phyloP scores from a whole-genome alignment of 2,888 invertebrate genomes.

The Oligia latruncula region DNA sequence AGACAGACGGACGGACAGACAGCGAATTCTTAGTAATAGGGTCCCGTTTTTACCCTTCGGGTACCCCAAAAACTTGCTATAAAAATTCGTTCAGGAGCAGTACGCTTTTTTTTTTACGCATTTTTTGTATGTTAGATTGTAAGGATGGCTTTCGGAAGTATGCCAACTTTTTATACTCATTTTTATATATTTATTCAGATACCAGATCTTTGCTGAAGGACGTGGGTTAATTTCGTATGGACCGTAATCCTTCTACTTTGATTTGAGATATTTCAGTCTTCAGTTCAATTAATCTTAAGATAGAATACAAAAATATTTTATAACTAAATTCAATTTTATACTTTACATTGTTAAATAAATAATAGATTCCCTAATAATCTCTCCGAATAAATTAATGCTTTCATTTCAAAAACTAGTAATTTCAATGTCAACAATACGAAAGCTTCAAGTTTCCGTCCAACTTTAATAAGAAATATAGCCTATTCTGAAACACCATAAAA shows the following conservation, averaged over 20 bases:
- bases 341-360: background rate
- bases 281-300: background rate
- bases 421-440: constrained; percentile 43
- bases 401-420: constrained; percentile 51
- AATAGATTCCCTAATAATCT: constrained; percentile 12
- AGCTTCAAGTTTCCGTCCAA: constrained; percentile 42
- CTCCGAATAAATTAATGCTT: constrained; percentile 38
- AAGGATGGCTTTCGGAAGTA: too few species aligned
- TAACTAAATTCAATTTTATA: constrained; percentile 9
- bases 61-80: background rate
- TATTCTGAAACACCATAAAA: constrained; percentile 72
- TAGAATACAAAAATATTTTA: background rate
- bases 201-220: too few species aligned
- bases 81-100: background rate
- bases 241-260: too few species aligned
- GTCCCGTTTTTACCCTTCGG: too few species aligned
- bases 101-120: too few species aligned
- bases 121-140: too few species aligned
- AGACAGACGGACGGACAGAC: too few species aligned
- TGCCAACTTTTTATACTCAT: too few species aligned
- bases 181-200: too few species aligned
- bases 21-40: too few species aligned
- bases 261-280: too few species aligned
- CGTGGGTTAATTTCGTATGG: too few species aligned
- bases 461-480: constrained; percentile 68